Percentiles rank a stretch among this genome's conserved stretches.
These are phyloP conservation scores for Rhamnusium bicolor DNA, from an alignment of 2,888 invertebrate genomes.

Conservation along the genomic window DNA sequence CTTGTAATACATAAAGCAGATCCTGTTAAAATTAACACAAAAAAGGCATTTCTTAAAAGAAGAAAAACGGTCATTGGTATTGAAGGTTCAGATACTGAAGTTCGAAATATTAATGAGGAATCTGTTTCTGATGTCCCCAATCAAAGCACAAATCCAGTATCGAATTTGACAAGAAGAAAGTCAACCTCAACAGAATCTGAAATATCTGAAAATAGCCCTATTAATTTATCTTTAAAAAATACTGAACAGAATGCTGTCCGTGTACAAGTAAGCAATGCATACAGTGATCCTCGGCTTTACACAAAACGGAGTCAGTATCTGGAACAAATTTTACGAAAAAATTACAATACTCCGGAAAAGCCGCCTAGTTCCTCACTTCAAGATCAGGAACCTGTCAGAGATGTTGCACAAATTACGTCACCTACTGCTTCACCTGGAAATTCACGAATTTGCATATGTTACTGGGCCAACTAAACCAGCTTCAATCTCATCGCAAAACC, in stretches of 20 bases:
- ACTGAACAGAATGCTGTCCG: neutral
- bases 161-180: neutral
- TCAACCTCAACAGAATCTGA: constrained; percentile 2
- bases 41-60: constrained; percentile 6
- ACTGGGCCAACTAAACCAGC: neutral
- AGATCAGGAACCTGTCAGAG: neutral
- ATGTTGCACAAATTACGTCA: neutral
- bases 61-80: constrained; percentile 31
- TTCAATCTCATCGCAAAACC: neutral
- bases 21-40: neutral
- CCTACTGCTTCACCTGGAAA: neutral
- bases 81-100: constrained; percentile 5
- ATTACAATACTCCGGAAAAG: neutral
- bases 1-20: neutral
- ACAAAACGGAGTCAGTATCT: neutral
- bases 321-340: neutral
- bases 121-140: neutral
- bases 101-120: neutral
- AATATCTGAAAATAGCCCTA: neutral
- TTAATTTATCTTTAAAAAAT: constrained; percentile 12
- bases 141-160: neutral
- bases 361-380: neutral
- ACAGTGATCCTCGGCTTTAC: neutral
- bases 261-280: neutral
- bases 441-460: neutral